Evolutionary conservation across 53 echinoderm and acorn worm genomes (phyloP), one percentile per base, ranked within the genome.

Genomic region (Zoroaster sp.): DNA sequence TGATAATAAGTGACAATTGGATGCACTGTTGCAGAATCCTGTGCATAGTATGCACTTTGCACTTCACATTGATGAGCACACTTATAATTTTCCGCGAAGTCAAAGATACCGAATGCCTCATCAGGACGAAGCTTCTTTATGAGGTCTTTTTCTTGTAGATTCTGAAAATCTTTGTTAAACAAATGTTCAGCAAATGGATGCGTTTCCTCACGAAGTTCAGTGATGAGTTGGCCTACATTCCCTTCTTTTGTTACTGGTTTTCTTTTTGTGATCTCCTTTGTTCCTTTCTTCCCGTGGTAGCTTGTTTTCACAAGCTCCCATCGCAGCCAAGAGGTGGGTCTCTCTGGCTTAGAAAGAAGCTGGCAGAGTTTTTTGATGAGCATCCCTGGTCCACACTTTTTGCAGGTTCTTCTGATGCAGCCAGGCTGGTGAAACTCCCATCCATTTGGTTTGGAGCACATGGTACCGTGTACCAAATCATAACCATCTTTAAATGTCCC

Each of bases 11-110:
- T 59, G 10, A 92, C 89, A 3, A 93, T 85, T 20, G 86, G 93
- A 40, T 93, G 89, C 14, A 86, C 69, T 30, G 93, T 93, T 35
- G 77, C 89, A 52, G 66, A 63, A 54, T 92, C 76, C 21, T 66
- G 66, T 28, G 75, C 51, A 78, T 78, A 93, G 59, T 93, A 90
- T 33, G 93, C 89, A n/a, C 77, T 46, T 67, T 93, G 93, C 25
- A 72, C 78, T 54, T 90, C 90, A 77, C 77, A 77, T 42, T 93
- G 79, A 40, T 37, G 78, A 21, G 76, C 59, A 41, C 90, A 83
- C 6, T 45, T 86, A 35, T 90, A 82, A 40, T 82, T 82, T 30
- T 82, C 82, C n/a, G 82, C 39, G 66, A 82, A 82, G 66, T 66
- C 82, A 15, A 82, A 11, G 17, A 82, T 41, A 37, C 65, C 36